These are phyloP conservation scores for Isoperla grammatica DNA, from an alignment of 2,888 invertebrate species.

Conservation along the genomic window DNA sequence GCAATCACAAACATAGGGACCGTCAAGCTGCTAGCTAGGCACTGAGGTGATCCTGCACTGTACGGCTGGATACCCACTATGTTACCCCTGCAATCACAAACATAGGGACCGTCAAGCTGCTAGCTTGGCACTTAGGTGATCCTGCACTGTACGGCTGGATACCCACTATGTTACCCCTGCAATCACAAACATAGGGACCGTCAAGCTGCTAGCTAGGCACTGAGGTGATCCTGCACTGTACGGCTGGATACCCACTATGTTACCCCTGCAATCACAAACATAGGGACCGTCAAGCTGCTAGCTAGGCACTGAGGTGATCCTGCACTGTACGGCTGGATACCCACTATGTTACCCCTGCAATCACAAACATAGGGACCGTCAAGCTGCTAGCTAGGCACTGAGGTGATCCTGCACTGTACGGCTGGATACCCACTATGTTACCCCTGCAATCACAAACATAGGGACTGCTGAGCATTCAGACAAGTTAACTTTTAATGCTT, in stretches of 20 bases:
- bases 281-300: slow-evolving; percentile 63
- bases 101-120: slow-evolving; percentile 61
- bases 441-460: slow-evolving; percentile 49
- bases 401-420: slow-evolving; percentile 70
- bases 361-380: slow-evolving; percentile 50
- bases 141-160: slow-evolving; percentile 71
- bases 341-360: slow-evolving; percentile 67
- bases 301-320: slow-evolving; percentile 66
- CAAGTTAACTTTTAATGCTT: too few relatives aligned
- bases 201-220: slow-evolving; percentile 63
- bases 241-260: slow-evolving; percentile 67
- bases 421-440: slow-evolving; percentile 68
- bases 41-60: slow-evolving; percentile 66
- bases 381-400: slow-evolving; percentile 66
- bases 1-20: slow-evolving; percentile 48
- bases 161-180: slow-evolving; percentile 70
- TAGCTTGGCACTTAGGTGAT: slow-evolving; percentile 62
- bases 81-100: slow-evolving; percentile 56
- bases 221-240: slow-evolving; percentile 70
- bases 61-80: slow-evolving; percentile 71
- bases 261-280: slow-evolving; percentile 52
- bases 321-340: slow-evolving; percentile 67
- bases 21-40: slow-evolving; percentile 61
- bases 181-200: slow-evolving; percentile 49
- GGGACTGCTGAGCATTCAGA: too few relatives aligned